A percentile compares a stretch with the other conserved stretches of the same genome.
phyloP scores from a whole-genome alignment of 2,113 vertebrate species.

The Lagopus muta region DNA sequence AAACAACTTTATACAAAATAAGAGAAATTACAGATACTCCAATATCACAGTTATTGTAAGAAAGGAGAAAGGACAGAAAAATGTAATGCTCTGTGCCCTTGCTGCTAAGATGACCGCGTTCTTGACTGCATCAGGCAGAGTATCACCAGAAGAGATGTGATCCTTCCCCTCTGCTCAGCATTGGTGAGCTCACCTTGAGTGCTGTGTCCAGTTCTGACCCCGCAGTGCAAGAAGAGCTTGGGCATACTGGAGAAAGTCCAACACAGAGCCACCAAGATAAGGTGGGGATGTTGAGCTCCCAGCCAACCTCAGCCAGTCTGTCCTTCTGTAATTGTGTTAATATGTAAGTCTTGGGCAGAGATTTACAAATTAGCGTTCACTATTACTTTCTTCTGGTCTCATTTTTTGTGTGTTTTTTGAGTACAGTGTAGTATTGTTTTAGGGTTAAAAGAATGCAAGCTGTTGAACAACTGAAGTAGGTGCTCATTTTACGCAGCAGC shows the following conservation, averaged over 20 bases:
- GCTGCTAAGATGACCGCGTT: not conserved
- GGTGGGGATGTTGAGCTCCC: too few species aligned
- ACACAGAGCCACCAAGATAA: not conserved
- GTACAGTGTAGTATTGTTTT: not conserved
- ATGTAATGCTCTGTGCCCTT: not conserved
- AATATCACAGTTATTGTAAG: not conserved
- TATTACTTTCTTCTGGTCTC: not conserved
- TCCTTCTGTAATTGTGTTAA: not conserved
- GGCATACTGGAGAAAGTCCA: not conserved
- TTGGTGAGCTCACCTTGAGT: not conserved
- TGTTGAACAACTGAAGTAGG: not conserved
- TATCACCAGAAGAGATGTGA: not conserved
- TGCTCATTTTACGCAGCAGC: constrained; percentile 23
- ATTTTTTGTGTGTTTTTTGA: not conserved
- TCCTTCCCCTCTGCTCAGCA: not conserved
- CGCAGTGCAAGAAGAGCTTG: not conserved
- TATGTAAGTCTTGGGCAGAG: not conserved
- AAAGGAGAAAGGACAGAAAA: not conserved
- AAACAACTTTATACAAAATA: not conserved
- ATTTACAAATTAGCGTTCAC: not conserved
- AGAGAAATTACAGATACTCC: not conserved
- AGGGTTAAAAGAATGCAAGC: not conserved
- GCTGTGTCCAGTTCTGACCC: not conserved
- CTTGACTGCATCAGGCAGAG: not conserved
- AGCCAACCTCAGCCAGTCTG: not conserved